Evolutionary conservation across 2,888 invertebrate genomes (phyloP), one percentile per base, ranked within the genome.

Genomic region (Volucella zonaria): DNA sequence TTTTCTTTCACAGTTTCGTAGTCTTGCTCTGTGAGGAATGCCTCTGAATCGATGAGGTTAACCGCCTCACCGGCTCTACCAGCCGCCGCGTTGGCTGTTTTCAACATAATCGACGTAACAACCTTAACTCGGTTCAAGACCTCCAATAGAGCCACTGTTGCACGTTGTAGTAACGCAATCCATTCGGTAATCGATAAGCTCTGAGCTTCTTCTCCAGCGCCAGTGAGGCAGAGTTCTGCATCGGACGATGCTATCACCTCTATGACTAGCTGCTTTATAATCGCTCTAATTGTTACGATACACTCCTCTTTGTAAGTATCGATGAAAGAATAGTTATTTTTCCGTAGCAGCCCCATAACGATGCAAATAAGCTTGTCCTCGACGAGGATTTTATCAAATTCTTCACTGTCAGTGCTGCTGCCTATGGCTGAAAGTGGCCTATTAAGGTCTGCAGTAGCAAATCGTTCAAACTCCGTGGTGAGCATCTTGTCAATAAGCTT

Each of bases 401-500:
- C 85, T 11, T 78, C 70, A 3, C 74, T 81, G 52, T 91, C 91
- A 4, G 90, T 89, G n/a, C 23, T 64, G 31, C 88, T 88, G 6
- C 89, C 89, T 92, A 93, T 89, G 93, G 94, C 79, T 56, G 89
- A 92, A 8, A 95, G 93, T 10, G 97, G 97, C 88, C 98, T 93
- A 92, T 97, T 98, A 23, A 99, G 93, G 92, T 99, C 99, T 14
- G 96, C 94, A 3, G 98, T 96, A 67, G 98, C 95, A 91, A 97
- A 97, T 88, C 96, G 94, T 89, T 97, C 96, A 91, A 99, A 98
- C 92, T 99, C 99, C 71, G 97, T 97, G 83, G 96, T 96, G 88
- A 99, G 94, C 98, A 99, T 98, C 93, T 97, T 98, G 90, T 98
- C 98, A 88, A 99, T 99, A 18, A 99, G 93, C 89, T 96, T 95